Base-by-base conservation (phyloP, 1,140 invertebrate genomes). In the Subanguina moxae region DNA sequence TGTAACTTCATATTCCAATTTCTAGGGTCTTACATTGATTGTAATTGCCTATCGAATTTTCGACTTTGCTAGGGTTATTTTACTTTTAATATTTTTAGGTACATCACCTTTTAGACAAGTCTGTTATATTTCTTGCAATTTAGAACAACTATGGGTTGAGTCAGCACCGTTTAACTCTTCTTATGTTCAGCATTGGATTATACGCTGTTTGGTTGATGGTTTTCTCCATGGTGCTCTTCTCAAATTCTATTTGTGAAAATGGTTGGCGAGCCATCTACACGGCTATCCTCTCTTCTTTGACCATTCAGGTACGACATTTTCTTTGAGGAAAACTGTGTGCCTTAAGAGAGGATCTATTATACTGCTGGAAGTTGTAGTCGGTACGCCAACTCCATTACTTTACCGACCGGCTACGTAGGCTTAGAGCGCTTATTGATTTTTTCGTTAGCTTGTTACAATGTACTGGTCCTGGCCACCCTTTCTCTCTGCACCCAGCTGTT, bases 251-350 rank as follows among this genome's bases (percentile, higher is more conserved):
- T 23, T n/a, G n/a, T n/a, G 71, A 73, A 21, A 69, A 72, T 42
- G 75, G 42, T 21, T 73, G 73, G 73, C 73, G 64, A 23, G 76
- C 71, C 7, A 32, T 73, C 25, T 75, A 76, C 57, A 77, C 71
- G 27, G 73, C 73, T 1, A 42, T 70, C 9, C 71, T 73, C 25
- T 73, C 71, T 25, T 71, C 71, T 13, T 57, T 73, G n/a, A 73
- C 71, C 13, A 71, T 73, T 43, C 73, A 74, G 52, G 71, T 45
- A 45, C 43, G 1, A 27, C 28, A 8, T 27, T 65, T 23, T 19
- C n/a, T n/a, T n/a, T n/a, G n/a, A n/a, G n/a, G n/a, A n/a, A n/a
- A n/a, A n/a, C n/a, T n/a, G n/a, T n/a, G n/a, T n/a, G n/a, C n/a
- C n/a, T n/a, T n/a, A n/a, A n/a, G n/a, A n/a, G n/a, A n/a, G n/a